Base-by-base conservation (phyloP, 1,140 invertebrate species). In the Cotesia chilonis region DNA sequence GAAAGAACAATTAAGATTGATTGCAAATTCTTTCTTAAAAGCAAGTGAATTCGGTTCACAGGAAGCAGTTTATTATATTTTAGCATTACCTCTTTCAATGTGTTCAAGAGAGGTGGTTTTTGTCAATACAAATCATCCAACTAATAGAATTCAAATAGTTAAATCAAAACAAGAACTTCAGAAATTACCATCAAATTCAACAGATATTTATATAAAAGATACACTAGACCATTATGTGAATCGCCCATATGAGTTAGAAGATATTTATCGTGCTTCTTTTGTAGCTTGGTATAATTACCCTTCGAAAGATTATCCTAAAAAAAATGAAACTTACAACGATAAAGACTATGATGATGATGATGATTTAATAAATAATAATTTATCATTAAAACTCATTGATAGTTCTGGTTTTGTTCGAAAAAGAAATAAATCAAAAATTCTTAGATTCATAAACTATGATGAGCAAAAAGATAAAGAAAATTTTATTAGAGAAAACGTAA, bases 51-150 rank as follows among this genome's bases (percentile, higher is more conserved):
- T 65, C 9, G 35, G 10, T 47, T 37, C 75, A 14, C 80, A 84
- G 76, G 82, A 83, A 75, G 81, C 79, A 17, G 77, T 73, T 14
- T 80, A 74, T 66, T 70, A 77, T 61, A 35, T 78, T 47, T 65
- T 82, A 57, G 59, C 73, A 4, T 38, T 82, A 14, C 75, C 57
- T 17, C 57, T 80, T 10, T 75, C 71, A 28, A 59, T 74, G 68
- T 73, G 54, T 28, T 57, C 20, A 37, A 37, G 68, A 59, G 6
- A 20, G 14, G n/a, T n/a, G 35, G 20, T 20, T 12, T 66, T 57
- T 55, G 66, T 72, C 57, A 72, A 72, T 38, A 72, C 70, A 1
- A 64, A 35, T 67, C 63, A 60, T 41, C 65, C 66, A 72, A 36
- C 51, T 17, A 67, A 72, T 59, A 55, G 64, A 47, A 59, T 68